These are phyloP conservation scores for Stenchaetothrips biformis DNA, from an alignment of 2,888 invertebrate genomes.

Conservation along the genomic window DNA sequence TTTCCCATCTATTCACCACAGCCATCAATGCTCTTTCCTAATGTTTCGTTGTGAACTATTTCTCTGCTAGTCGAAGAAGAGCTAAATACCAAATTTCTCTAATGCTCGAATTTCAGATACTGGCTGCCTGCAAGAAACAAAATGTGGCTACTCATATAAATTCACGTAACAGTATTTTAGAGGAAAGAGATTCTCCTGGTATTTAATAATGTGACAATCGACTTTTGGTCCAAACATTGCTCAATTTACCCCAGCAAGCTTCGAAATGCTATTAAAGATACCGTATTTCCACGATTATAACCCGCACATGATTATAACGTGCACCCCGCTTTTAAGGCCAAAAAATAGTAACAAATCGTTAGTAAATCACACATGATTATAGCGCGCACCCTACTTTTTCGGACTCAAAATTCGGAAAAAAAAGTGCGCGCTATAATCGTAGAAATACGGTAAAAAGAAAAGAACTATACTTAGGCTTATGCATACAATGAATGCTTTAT, in stretches of 20 bases:
- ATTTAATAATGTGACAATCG: neutral
- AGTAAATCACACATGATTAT: no score
- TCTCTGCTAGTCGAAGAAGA: neutral
- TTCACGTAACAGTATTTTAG: neutral
- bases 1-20: neutral
- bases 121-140: neutral
- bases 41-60: neutral
- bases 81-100: neutral
- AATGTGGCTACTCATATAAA: neutral
- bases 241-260: neutral
- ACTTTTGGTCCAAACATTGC: neutral
- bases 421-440: no score
- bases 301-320: no score
- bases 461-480: neutral
- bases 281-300: no score
- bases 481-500: neutral
- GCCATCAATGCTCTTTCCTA: conserved; percentile 7
- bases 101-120: neutral
- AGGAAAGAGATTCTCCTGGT: neutral
- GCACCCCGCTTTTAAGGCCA: no score
- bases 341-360: no score
- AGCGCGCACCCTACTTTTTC: no score
- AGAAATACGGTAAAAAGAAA: neutral
- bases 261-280: neutral
- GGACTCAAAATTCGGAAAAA: no score